A percentile compares a stretch with the other conserved stretches of the same genome.
Conservation (phyloP, 2,113 vertebrate species). For the Suncus etruscus region DNA sequence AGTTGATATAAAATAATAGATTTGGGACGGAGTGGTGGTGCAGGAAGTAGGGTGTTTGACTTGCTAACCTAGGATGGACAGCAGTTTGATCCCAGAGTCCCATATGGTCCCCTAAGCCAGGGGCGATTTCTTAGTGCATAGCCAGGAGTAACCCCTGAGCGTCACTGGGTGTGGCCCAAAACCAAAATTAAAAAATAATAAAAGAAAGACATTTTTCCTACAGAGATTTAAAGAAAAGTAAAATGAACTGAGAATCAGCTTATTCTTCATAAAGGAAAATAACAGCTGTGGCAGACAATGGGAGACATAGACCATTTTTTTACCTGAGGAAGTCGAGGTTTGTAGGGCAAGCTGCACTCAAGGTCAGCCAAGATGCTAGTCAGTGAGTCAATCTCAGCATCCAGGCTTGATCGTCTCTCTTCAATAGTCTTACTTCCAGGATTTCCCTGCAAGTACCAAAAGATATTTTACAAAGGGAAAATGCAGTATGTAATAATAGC, state of each 20-base stretch:
- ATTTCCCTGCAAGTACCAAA: conserved; percentile 85
- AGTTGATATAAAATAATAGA: too few species aligned
- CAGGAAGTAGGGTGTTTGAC: too few species aligned
- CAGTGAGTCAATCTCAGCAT: conserved; percentile 97
- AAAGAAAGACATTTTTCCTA: too few species aligned
- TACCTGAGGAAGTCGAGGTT: conserved; percentile 93
- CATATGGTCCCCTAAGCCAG: too few species aligned
- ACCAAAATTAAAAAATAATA: too few species aligned
- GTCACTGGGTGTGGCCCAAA: too few species aligned
- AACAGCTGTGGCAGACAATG: fast-evolving
- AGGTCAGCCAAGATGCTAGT: conserved; percentile 97
- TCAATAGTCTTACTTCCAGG: conserved; percentile 94
- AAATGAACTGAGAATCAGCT: background rate
- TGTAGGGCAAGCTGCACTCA: conserved; percentile 98
- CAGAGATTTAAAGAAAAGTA: background rate
- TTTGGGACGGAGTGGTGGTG: too few species aligned
- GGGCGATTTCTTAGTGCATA: too few species aligned
- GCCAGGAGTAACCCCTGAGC: too few species aligned
- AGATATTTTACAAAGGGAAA: background rate
- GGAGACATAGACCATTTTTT: background rate
- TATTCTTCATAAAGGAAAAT: background rate
- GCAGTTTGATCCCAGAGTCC: too few species aligned
- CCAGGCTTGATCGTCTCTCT: conserved; percentile 96
- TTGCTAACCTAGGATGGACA: too few species aligned
- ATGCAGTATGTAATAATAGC: background rate